Base-by-base conservation (phyloP, 2,113 vertebrate species). In the Ivindomyrus marchei region DNA sequence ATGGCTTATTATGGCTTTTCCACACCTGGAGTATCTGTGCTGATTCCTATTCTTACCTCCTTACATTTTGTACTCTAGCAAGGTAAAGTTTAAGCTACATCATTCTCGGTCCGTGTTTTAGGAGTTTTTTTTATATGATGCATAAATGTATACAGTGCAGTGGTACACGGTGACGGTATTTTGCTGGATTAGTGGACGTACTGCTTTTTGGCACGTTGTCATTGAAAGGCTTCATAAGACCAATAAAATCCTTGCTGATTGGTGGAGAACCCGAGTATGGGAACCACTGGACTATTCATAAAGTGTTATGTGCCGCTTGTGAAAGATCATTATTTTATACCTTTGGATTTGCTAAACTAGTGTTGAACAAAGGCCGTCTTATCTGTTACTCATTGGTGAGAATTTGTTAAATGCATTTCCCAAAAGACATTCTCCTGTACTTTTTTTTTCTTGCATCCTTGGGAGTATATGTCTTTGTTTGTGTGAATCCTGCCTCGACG, bases 151-250 rank as follows among this genome's bases (percentile, higher is more conserved):
- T n/a, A 85, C 39, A 13, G 4, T n/a, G 24, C 46, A n/a, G 39
- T 19, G 21, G 21, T 21, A 27, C 9, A 11, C 13, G 1, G 46
- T 85, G 42, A 17, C 15, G 0, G 9, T 49, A 24, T 50, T 47
- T 47, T 84, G 62, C 21, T 66, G 62, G 62, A 66, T n/a, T 36
- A 74, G 66, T 74, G 66, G 66, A 62, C 9, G 0, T 27, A 10
- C 2, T 66, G 58, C n/a, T 66, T 66, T n/a, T 27, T 27, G n/a
- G 58, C n/a, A 27, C 9, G 0, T 27, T 92, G 94, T 95, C 95
- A 96, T 95, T 95, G 94, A 46, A 94, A 93, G 93, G 94, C 92
- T 95, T 95, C 94, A 94, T 95, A 95, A 94, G 92, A 92, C 91
- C 74, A 90, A 90, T 19, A 93, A 93, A 9, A 93, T 92, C 93